Evolutionary conservation across 2,797 vertebrate genomes (phyloP).

Genomic region (Thamnophis elegans): DNA sequence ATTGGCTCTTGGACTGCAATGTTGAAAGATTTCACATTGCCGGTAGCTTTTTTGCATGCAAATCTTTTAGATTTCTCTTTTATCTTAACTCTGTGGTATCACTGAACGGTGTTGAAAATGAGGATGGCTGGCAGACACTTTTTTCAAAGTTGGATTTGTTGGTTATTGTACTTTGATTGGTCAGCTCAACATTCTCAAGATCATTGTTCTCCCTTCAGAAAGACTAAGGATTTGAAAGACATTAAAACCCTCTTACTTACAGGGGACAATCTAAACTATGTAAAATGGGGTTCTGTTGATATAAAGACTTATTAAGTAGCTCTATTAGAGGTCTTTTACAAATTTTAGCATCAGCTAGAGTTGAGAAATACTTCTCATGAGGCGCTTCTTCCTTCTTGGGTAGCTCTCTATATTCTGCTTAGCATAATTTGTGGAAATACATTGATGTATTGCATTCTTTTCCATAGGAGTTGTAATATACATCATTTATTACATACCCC

Average conservation of each 20-base stretch:
- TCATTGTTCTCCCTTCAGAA: conserved; percentile 1
- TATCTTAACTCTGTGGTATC: neutral
- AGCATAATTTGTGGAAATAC: neutral
- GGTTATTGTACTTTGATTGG: neutral
- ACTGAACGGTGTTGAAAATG: neutral
- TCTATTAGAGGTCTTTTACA: conserved; percentile 31
- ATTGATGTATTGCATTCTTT: neutral
- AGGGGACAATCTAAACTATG: conserved; percentile 23
- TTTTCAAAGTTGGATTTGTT: conserved; percentile 2
- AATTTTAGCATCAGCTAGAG: conserved; percentile 47
- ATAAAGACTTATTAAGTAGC: conserved; percentile 31
- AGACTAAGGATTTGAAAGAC: conserved; percentile 26
- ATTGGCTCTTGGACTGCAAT: neutral
- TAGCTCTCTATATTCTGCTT: conserved; percentile 6
- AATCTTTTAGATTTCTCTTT: neutral
- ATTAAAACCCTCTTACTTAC: conserved; percentile 9
- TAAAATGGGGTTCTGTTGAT: conserved; percentile 35
- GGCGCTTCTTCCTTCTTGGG: conserved; percentile 40
- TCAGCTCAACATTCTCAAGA: conserved; percentile 13
- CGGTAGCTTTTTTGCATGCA: fast-evolving
- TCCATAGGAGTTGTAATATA: neutral
- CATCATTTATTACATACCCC: neutral
- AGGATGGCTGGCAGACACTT: fast-evolving
- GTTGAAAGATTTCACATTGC: neutral
- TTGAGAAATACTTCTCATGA: conserved; percentile 37